Conservation (phyloP, 2,797 vertebrate genomes). For the Bufotes viridis region DNA sequence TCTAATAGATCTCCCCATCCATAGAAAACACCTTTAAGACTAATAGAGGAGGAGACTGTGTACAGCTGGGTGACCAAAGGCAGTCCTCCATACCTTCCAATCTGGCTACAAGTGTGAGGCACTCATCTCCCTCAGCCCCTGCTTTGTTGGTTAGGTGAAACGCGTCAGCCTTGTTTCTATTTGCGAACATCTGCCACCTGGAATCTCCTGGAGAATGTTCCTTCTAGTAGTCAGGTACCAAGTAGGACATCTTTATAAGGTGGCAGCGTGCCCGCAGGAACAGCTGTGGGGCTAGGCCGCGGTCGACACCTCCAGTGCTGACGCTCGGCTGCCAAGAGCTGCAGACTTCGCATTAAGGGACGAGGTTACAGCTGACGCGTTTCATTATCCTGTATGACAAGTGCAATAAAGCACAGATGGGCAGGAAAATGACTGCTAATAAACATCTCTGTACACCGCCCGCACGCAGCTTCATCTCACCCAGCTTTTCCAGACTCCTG, state of each 20-base stretch:
- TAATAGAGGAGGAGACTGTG: not conserved
- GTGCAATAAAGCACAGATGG: not conserved
- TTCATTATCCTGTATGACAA: constrained; percentile 10
- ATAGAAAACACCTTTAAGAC: not conserved
- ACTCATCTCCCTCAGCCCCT: too few relatives aligned
- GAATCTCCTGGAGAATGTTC: not conserved
- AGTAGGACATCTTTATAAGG: constrained; percentile 21
- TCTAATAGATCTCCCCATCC: too few relatives aligned
- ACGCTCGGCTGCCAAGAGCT: not conserved
- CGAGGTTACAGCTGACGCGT: not conserved
- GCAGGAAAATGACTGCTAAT: not conserved
- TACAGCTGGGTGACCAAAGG: too few relatives aligned
- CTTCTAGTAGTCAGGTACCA: not conserved
- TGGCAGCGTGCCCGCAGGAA: not conserved
- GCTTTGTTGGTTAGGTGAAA: not conserved
- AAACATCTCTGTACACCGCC: not conserved
- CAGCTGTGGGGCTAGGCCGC: not conserved
- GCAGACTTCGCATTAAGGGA: not conserved
- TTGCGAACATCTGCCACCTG: not conserved
- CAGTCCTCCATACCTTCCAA: too few relatives aligned
- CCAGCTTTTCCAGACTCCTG: too few relatives aligned
- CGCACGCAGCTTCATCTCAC: not conserved
- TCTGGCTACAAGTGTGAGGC: too few relatives aligned
- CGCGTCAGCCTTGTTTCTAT: not conserved
- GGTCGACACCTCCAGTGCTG: not conserved